Evolutionary conservation across 2,797 vertebrate genomes (phyloP), one percentile per base, ranked within the genome.

Genomic region (Silurus aristotelis): DNA sequence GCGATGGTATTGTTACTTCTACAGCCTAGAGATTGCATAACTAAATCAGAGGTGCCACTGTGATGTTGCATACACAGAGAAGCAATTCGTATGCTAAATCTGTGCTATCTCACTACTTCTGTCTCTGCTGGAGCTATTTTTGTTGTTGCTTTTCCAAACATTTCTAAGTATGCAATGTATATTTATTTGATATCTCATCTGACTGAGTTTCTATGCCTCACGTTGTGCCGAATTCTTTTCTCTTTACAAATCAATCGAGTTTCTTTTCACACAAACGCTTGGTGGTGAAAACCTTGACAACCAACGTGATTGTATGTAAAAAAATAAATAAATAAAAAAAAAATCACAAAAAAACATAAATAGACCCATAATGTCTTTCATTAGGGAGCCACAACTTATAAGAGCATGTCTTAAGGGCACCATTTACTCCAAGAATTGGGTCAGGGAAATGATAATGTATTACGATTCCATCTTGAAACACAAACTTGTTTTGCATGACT

Each of bases 371-470:
- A 87, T 85, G 84, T 75, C 60, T 52, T 86, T 72, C 85, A 89
- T 86, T 82, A 88, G 79, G 76, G 58, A 70, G 84, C 56, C 6
- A 55, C 58, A 85, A 84, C 87, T 84, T 86, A 48, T 85, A 83
- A 83, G 87, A 86, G 72, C 82, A 85, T 88, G 80, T 72, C 88
- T 88, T 84, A 66, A 15, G 87, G 83, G 87, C 88, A 80, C 61
- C 83, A 56, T 90, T 91, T 88, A 87, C 79, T 77, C 60, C 83
- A 80, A 66, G 85, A 88, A 89, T 61, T 87, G 83, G 84, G 83
- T 27, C 70, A 85, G 64, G 72, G 60, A 86, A 82, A 84, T 61
- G 71, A 82, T 83, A 84, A 84, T 81, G 84, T 91, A 79, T 79
- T 31, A 46, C 81, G 83, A 89, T 89, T 91, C 31, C 70, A 84